Evolutionary conservation across 2,797 vertebrate species (phyloP).

Genomic region (Chloroceryle inda): DNA sequence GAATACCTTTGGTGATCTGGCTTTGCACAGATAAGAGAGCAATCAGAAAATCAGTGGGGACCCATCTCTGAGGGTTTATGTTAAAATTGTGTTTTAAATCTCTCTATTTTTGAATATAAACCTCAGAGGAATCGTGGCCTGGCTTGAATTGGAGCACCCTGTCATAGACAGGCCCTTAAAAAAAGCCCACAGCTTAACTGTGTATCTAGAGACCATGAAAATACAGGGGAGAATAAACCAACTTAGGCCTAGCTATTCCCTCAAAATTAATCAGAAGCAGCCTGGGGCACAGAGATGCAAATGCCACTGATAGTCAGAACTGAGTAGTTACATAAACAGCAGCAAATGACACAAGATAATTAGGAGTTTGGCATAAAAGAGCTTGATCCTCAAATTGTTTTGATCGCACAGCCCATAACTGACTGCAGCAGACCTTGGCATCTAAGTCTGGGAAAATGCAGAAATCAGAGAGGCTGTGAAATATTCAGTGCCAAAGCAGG

Average conservation of each 20-base stretch:
- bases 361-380: neutral
- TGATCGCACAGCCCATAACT: neutral
- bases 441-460: neutral
- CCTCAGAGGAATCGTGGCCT: slow-evolving; percentile 1
- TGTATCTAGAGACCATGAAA: neutral
- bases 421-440: neutral
- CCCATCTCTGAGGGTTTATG: neutral
- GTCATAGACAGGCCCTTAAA: neutral
- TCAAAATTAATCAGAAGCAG: slow-evolving; percentile 20
- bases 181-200: neutral
- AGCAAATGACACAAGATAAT: slow-evolving; percentile 21
- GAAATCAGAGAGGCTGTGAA: neutral
- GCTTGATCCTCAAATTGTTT: neutral
- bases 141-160: neutral
- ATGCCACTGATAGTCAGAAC: neutral
- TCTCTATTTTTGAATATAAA: neutral
- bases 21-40: neutral
- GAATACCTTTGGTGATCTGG: neutral
- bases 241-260: neutral
- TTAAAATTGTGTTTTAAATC: neutral
- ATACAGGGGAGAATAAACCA: neutral
- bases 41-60: neutral
- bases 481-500: neutral
- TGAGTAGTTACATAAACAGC: slow-evolving; percentile 31
- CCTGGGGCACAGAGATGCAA: neutral